Percentiles rank a stretch among this genome's conserved stretches.
Evolutionary conservation across 2,888 invertebrate species (phyloP).

Genomic region (Atrina japonica): DNA sequence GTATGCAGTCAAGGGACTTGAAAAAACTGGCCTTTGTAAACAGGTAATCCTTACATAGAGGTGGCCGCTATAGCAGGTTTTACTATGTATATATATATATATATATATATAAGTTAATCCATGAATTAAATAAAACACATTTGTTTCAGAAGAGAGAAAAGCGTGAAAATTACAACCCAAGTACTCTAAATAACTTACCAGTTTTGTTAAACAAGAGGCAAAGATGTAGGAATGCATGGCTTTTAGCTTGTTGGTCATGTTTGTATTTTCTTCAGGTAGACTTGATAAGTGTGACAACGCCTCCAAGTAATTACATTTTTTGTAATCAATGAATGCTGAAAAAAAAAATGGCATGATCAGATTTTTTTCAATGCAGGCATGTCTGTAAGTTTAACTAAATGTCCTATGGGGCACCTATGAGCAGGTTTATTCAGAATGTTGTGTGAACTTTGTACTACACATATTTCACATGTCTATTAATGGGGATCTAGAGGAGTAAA

Average conservation of each 20-base stretch:
- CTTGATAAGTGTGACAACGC: constrained; percentile 19
- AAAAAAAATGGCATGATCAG: neutral
- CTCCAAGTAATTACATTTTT: constrained; percentile 22
- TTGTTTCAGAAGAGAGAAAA: neutral
- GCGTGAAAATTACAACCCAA: neutral
- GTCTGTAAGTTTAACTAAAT: too few relatives aligned
- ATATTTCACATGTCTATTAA: too few relatives aligned
- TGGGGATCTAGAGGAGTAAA: too few relatives aligned
- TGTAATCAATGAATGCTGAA: constrained; percentile 22
- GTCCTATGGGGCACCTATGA: too few relatives aligned
- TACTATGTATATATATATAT: neutral
- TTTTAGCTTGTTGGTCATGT: constrained; percentile 45
- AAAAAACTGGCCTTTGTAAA: too few relatives aligned
- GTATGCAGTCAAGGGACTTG: neutral
- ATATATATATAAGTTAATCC: too few relatives aligned
- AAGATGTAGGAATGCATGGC: constrained; percentile 49
- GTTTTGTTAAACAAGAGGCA: constrained; percentile 48
- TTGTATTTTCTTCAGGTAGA: neutral
- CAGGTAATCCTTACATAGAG: too few relatives aligned
- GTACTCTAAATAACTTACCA: constrained; percentile 37
- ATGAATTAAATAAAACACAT: too few relatives aligned
- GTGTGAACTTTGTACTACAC: too few relatives aligned
- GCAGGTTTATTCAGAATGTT: too few relatives aligned
- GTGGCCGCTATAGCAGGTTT: too few relatives aligned
- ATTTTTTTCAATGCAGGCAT: too few relatives aligned